phyloP scores from a whole-genome alignment of 2,113 vertebrate genomes.

The Phylloscopus whistleri region DNA sequence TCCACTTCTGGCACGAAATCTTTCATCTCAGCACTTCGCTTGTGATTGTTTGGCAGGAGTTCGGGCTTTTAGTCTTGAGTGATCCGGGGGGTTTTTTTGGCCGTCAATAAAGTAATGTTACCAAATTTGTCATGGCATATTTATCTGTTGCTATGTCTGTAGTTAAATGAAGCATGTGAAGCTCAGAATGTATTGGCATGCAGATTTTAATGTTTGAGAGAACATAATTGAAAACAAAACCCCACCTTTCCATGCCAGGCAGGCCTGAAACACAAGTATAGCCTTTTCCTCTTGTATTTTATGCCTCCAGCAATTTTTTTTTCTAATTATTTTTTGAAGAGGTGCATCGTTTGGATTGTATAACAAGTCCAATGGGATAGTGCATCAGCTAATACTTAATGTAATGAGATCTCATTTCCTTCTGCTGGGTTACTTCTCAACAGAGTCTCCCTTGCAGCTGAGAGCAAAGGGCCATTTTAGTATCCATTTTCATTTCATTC shows the following conservation, averaged over 20 bases:
- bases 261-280: neutral
- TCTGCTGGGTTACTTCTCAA: neutral
- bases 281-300: neutral
- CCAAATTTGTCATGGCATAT: slow-evolving; percentile 32
- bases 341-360: neutral
- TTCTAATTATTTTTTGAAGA: slow-evolving; percentile 11
- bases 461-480: slow-evolving; percentile 7
- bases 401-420: slow-evolving; percentile 28
- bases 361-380: neutral
- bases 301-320: neutral
- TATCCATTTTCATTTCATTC: slow-evolving; percentile 16
- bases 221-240: slow-evolving; percentile 31
- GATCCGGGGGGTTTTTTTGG: neutral
- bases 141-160: slow-evolving; percentile 63
- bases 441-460: neutral
- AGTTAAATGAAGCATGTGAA: slow-evolving; percentile 28
- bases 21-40: neutral
- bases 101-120: slow-evolving; percentile 36
- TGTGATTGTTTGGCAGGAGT: slow-evolving; percentile 2
- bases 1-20: neutral
- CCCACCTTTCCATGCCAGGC: neutral
- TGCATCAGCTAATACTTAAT: slow-evolving; percentile 15
- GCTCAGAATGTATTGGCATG: slow-evolving; percentile 27
- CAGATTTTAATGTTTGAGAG: slow-evolving; percentile 20
- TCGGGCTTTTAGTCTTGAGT: slow-evolving; percentile 15